Conservation (phyloP, 2,888 invertebrate species). For the Tortrix viridana region DNA sequence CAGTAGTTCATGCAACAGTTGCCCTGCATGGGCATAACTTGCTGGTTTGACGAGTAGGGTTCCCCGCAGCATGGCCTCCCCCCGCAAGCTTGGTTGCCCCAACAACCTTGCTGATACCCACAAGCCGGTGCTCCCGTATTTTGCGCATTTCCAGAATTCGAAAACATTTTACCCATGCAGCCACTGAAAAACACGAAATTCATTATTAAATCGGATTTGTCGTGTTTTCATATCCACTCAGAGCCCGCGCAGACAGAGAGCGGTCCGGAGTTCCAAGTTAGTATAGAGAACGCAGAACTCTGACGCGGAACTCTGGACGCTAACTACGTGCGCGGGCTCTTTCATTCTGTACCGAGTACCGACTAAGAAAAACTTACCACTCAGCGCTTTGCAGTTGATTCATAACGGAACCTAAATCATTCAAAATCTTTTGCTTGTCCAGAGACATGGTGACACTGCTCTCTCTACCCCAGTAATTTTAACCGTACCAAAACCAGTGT, state of each 20-base stretch:
- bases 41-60: slow-evolving; percentile 44
- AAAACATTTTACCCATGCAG: slow-evolving; percentile 76
- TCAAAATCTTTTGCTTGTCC: slow-evolving; percentile 72
- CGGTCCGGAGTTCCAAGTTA: no score
- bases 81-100: slow-evolving; percentile 53
- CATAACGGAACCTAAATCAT: slow-evolving; percentile 75
- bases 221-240: no score
- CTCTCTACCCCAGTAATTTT: slow-evolving; percentile 16
- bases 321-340: no score
- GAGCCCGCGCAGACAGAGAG: no score
- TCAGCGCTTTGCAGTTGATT: slow-evolving; percentile 76
- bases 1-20: slow-evolving; percentile 58
- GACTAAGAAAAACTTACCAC: slow-evolving; percentile 64
- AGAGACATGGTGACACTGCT: slow-evolving; percentile 61
- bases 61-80: slow-evolving; percentile 54
- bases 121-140: slow-evolving; percentile 47
- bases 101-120: slow-evolving; percentile 55
- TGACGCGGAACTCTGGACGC: no score
- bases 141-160: slow-evolving; percentile 51
- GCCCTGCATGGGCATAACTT: slow-evolving; percentile 19
- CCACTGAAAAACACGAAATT: slow-evolving; percentile 60
- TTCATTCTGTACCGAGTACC: no score
- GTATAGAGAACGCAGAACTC: no score
- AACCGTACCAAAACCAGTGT: slow-evolving; percentile 2
- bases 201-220: not conserved